These are phyloP conservation scores for Lumbricus terrestris DNA, from an alignment of 2,888 invertebrate genomes.

Conservation along the genomic window DNA sequence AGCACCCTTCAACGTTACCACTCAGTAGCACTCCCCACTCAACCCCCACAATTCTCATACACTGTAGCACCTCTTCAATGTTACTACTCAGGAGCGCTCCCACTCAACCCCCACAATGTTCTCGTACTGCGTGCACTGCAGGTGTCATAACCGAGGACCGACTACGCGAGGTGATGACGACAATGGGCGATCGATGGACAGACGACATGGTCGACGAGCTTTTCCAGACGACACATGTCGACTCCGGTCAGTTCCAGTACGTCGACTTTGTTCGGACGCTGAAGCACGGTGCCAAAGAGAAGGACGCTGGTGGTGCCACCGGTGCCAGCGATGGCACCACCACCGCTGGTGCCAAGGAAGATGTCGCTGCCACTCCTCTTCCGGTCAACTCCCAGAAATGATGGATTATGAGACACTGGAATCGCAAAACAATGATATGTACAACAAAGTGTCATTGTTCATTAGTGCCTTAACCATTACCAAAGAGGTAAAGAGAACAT, in stretches of 20 bases:
- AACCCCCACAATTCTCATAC: no score
- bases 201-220: conserved; percentile 58
- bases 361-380: background rate
- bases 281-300: conserved; percentile 54
- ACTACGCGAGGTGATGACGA: conserved; percentile 53
- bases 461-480: no score
- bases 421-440: background rate
- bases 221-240: conserved; percentile 54
- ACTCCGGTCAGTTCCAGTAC: conserved; percentile 53
- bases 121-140: conserved; percentile 32
- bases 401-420: background rate
- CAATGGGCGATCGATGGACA: conserved; percentile 58
- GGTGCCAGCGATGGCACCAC: background rate
- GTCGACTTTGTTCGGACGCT: conserved; percentile 54
- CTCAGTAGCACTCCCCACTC: no score
- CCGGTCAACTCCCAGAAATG: background rate
- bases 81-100: no score
- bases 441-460: background rate
- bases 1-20: no score
- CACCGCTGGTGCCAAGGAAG: background rate
- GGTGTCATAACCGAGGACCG: conserved; percentile 47
- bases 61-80: no score
- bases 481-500: background rate
- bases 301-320: conserved; percentile 48
- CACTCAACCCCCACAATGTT: no score